Conservation (phyloP, 2,888 invertebrate species). For the Apamea sordens region DNA sequence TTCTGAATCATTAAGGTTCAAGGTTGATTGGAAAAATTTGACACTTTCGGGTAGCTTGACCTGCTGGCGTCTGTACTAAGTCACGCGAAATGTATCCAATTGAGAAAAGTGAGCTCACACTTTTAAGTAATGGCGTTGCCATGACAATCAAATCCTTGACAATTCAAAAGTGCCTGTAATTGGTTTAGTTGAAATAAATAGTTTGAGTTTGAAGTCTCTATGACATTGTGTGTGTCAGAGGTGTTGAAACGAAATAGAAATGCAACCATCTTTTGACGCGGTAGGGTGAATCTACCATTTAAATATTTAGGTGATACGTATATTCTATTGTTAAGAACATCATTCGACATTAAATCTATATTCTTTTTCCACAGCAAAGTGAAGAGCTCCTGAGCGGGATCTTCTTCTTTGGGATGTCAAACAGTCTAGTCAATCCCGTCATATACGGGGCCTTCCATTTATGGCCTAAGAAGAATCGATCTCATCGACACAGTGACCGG, state of each 20-base stretch:
- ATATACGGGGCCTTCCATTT: slow-evolving; percentile 97
- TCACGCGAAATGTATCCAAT: background rate
- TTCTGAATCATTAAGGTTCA: no score
- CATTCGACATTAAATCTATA: background rate
- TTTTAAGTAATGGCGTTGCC: background rate
- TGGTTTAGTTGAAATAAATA: no score
- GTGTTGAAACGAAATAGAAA: background rate
- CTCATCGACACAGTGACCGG: slow-evolving; percentile 84
- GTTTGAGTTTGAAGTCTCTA: no score
- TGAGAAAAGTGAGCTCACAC: background rate
- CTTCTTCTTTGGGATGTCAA: slow-evolving; percentile 96
- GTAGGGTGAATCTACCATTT: background rate
- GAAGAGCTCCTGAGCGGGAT: slow-evolving; percentile 93
- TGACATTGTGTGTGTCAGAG: background rate
- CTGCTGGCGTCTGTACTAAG: no score
- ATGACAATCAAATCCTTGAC: background rate
- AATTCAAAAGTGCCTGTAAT: no score
- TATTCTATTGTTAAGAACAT: background rate
- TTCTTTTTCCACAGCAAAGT: slow-evolving; percentile 88
- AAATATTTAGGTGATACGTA: background rate
- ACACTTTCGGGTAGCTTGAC: no score
- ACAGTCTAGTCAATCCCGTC: slow-evolving; percentile 95
- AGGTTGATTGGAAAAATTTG: no score
- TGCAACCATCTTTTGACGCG: background rate
- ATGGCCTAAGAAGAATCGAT: slow-evolving; percentile 91